Conservation (phyloP, 2,888 invertebrate genomes). For the Resseliella maxima region DNA sequence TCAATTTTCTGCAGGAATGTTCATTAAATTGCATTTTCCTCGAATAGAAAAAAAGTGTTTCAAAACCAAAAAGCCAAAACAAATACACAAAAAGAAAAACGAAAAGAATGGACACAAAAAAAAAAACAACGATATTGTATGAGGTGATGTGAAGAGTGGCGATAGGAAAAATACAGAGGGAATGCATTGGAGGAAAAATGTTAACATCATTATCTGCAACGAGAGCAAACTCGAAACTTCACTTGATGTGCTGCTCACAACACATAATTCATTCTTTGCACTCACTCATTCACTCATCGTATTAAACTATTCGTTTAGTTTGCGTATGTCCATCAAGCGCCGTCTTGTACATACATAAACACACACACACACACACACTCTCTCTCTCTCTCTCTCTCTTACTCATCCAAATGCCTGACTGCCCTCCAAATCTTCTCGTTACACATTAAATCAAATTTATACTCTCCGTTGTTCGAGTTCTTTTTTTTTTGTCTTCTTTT, state of each 20-base stretch:
- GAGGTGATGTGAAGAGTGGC: neutral
- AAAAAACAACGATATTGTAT: no score
- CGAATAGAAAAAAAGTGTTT: neutral
- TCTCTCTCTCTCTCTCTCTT: no score
- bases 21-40: conserved; percentile 39
- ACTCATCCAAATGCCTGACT: no score
- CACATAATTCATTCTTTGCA: conserved; percentile 43
- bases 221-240: conserved; percentile 36
- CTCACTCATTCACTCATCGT: neutral
- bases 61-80: conserved; percentile 4
- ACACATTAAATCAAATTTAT: neutral
- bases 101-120: neutral
- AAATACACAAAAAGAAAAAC: neutral
- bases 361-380: neutral
- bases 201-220: conserved; percentile 27
- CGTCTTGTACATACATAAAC: neutral
- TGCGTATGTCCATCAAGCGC: conserved; percentile 29
- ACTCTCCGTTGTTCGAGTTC: neutral
- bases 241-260: conserved; percentile 10
- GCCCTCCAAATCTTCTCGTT: neutral
- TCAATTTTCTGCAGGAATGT: conserved; percentile 33
- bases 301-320: conserved; percentile 17
- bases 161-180: neutral
- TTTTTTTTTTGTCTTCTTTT: no score
- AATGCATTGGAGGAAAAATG: neutral